Percentiles rank a stretch among this genome's conserved stretches.
Conservation (phyloP, 2,113 vertebrate species). For the Donacobius atricapilla region DNA sequence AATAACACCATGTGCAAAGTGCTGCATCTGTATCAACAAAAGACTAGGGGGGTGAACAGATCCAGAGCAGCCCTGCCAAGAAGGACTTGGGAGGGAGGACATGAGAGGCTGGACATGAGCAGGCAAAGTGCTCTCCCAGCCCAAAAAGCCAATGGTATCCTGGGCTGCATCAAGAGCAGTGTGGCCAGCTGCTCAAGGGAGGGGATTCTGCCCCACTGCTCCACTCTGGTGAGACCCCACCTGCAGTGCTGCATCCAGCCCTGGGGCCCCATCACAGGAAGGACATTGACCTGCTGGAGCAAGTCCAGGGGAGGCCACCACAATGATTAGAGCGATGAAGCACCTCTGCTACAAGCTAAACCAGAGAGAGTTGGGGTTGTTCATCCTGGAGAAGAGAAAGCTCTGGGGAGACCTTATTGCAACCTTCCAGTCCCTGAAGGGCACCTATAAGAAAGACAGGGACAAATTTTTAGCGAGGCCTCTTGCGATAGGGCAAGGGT, state of each 20-base stretch:
- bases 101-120: not conserved
- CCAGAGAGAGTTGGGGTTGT: not conserved
- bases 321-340: not conserved
- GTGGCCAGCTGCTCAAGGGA: not conserved
- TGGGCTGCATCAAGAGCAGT: not conserved
- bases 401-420: not conserved
- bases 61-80: not conserved
- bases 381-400: not conserved
- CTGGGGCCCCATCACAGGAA: not conserved
- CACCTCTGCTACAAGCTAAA: not conserved
- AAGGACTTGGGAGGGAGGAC: not conserved
- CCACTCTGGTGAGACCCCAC: not conserved
- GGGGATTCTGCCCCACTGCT: not conserved
- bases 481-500: not conserved
- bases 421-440: not conserved
- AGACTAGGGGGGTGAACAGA: not conserved
- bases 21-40: not conserved
- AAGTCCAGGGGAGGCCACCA: not conserved
- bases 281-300: accelerated
- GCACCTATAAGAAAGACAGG: not conserved
- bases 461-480: not conserved
- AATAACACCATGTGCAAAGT: not conserved
- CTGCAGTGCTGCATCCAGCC: not conserved
- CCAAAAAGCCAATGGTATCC: not conserved
- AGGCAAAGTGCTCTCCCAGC: not conserved